A percentile compares a stretch with the other conserved stretches of the same genome.
Conservation (phyloP, 2,888 invertebrate genomes). For the Drosophila nr. perissopoda region DNA sequence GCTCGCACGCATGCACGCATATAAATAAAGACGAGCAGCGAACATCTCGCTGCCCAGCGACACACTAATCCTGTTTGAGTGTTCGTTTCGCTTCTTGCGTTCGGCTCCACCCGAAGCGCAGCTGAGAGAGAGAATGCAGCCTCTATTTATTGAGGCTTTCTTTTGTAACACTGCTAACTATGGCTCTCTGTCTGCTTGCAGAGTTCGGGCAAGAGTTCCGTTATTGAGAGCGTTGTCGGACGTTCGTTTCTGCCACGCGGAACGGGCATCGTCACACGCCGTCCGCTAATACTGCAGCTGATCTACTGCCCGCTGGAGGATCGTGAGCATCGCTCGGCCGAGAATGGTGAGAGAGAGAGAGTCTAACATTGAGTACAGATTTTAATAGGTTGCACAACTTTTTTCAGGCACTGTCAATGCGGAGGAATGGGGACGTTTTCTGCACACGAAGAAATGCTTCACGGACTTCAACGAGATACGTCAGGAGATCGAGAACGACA, state of each 20-base stretch:
- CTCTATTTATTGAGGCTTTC: neutral
- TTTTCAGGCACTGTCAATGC: slow-evolving; percentile 91
- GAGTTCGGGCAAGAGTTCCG: slow-evolving; percentile 99
- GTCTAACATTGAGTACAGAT: slow-evolving; percentile 14
- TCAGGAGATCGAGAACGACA: slow-evolving; percentile 96
- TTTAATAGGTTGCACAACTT: neutral
- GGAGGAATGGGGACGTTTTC: slow-evolving; percentile 98
- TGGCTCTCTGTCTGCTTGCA: slow-evolving; percentile 84
- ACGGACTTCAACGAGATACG: slow-evolving; percentile 96
- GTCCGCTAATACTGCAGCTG: slow-evolving; percentile 97
- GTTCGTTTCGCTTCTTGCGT: neutral
- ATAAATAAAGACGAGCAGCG: neutral
- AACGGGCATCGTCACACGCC: slow-evolving; percentile 97
- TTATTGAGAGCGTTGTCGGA: slow-evolving; percentile 98
- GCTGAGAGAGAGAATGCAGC: neutral
- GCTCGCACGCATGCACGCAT: neutral
- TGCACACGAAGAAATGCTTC: slow-evolving; percentile 95
- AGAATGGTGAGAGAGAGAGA: slow-evolving; percentile 89
- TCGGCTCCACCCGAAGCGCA: neutral
- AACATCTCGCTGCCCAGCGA: neutral
- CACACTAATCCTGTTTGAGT: neutral
- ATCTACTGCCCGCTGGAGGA: slow-evolving; percentile 96
- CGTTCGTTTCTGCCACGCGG: slow-evolving; percentile 98
- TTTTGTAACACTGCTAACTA: neutral
- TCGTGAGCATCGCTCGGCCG: slow-evolving; percentile 92